These are phyloP conservation scores for Fistularia commersonii DNA, from an alignment of 2,797 vertebrate species.

Conservation along the genomic window DNA sequence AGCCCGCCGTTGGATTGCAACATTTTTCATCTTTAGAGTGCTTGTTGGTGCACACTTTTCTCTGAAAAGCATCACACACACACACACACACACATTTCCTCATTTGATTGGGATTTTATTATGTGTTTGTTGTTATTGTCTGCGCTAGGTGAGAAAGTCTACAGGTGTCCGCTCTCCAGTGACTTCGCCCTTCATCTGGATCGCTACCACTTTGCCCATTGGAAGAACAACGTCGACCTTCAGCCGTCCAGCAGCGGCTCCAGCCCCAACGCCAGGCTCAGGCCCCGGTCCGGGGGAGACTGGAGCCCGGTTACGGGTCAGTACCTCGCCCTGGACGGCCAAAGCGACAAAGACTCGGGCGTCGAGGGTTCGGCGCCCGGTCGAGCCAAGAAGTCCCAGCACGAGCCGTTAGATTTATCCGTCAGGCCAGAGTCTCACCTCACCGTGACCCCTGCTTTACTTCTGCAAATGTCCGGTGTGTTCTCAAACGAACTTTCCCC, in stretches of 20 bases:
- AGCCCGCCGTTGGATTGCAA: conserved; percentile 93
- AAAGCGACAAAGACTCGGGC: conserved; percentile 71
- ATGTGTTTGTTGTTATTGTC: conserved; percentile 46
- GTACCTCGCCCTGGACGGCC: conserved; percentile 78
- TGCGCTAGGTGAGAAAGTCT: conserved; percentile 87
- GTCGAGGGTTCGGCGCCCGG: conserved; percentile 47
- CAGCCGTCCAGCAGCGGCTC: conserved; percentile 71
- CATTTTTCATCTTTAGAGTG: conserved; percentile 93
- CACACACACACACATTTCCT: conserved; percentile 37
- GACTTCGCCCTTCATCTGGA: conserved; percentile 92
- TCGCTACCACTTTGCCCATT: conserved; percentile 82
- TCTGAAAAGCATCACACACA: conserved; percentile 42
- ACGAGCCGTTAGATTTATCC: conserved; percentile 90
- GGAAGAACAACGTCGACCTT: conserved; percentile 80
- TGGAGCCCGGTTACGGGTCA: conserved; percentile 74
- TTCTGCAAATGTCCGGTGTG: conserved; percentile 63
- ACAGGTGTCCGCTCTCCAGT: conserved; percentile 86
- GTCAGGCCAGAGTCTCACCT: conserved; percentile 80
- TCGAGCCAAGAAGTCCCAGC: conserved; percentile 84
- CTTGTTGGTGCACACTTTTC: conserved; percentile 72
- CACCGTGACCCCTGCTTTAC: conserved; percentile 53
- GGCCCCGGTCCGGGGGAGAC: conserved; percentile 76
- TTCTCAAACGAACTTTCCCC: conserved; percentile 71
- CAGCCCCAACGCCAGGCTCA: conserved; percentile 52
- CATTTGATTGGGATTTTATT: conserved; percentile 43